A percentile compares a stretch with the other conserved stretches of the same genome.
phyloP scores from a whole-genome alignment of 2,888 invertebrate genomes.

The Luperina testacea region DNA sequence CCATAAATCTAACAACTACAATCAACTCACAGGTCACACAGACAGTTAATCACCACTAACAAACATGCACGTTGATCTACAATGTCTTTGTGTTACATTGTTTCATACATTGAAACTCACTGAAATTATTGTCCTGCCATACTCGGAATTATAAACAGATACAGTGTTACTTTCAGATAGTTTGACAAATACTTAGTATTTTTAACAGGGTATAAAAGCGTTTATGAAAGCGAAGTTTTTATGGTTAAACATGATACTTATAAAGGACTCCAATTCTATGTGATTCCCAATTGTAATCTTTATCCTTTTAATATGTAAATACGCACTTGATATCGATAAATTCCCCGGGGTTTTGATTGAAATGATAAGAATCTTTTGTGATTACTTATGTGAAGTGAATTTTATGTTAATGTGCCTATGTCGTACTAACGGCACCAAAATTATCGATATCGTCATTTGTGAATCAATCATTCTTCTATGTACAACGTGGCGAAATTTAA shows the following conservation, averaged over 20 bases:
- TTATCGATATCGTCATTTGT: slow-evolving; percentile 34
- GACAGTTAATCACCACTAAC: slow-evolving; percentile 73
- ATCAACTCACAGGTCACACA: slow-evolving; percentile 72
- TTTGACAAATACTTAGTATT: not conserved
- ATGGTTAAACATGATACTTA: not conserved
- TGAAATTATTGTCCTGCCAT: slow-evolving; percentile 8
- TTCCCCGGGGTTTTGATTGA: not conserved
- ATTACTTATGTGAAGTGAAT: not conserved
- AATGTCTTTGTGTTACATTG: slow-evolving; percentile 32
- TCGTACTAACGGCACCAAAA: not conserved
- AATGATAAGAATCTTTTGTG: slow-evolving; percentile 39
- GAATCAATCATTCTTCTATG: slow-evolving; percentile 5
- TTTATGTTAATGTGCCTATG: slow-evolving; percentile 8
- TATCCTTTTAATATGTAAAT: slow-evolving; percentile 17
- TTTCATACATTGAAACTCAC: slow-evolving; percentile 8
- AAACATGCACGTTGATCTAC: slow-evolving; percentile 60
- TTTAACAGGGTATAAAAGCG: not conserved
- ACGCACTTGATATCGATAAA: slow-evolving; percentile 33
- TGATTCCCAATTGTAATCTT: slow-evolving; percentile 35
- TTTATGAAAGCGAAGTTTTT: not conserved
- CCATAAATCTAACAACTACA: slow-evolving; percentile 76
- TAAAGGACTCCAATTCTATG: not conserved
- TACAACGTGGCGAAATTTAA: not conserved
- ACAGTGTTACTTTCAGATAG: not conserved
- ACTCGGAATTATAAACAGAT: not conserved